These are phyloP conservation scores for Callyntrura sp. DNA, from an alignment of 2,888 invertebrate genomes.

Conservation along the genomic window DNA sequence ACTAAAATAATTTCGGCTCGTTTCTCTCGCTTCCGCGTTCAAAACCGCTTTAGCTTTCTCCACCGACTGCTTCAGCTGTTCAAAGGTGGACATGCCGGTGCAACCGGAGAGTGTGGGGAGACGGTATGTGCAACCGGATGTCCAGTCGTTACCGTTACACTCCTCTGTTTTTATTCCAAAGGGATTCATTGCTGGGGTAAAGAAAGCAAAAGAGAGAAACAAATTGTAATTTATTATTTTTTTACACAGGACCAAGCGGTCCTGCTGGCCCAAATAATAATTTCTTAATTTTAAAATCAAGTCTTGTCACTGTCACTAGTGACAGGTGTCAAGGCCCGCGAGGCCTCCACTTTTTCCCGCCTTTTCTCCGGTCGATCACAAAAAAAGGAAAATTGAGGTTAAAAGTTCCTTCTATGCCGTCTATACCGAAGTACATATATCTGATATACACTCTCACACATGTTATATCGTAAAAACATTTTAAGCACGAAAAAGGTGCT, in stretches of 20 bases:
- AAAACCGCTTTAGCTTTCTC: constrained; percentile 96
- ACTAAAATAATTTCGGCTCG: constrained; percentile 82
- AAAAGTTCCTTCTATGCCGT: constrained; percentile 40
- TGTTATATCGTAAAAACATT: not conserved
- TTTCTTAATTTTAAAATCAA: constrained; percentile 35
- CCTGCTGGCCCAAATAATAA: not conserved
- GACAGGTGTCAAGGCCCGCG: constrained; percentile 16
- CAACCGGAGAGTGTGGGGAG: constrained; percentile 87
- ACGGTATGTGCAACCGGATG: constrained; percentile 88
- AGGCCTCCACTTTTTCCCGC: not conserved
- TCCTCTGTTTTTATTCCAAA: constrained; percentile 83
- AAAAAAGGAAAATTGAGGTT: constrained; percentile 40
- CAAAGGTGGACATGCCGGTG: constrained; percentile 90
- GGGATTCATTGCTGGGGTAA: constrained; percentile 80
- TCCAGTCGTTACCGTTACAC: constrained; percentile 84
- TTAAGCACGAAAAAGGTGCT: not conserved
- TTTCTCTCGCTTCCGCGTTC: constrained; percentile 81
- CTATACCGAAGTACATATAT: too few species aligned
- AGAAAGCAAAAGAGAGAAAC: constrained; percentile 8
- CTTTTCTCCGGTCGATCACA: not conserved
- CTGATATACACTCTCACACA: too few species aligned
- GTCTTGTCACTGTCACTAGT: not conserved
- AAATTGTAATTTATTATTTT: not conserved
- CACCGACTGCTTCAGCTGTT: constrained; percentile 95
- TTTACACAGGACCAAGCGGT: not conserved